phyloP scores from a whole-genome alignment of 2,797 vertebrate genomes.

The Chloroceryle inda region DNA sequence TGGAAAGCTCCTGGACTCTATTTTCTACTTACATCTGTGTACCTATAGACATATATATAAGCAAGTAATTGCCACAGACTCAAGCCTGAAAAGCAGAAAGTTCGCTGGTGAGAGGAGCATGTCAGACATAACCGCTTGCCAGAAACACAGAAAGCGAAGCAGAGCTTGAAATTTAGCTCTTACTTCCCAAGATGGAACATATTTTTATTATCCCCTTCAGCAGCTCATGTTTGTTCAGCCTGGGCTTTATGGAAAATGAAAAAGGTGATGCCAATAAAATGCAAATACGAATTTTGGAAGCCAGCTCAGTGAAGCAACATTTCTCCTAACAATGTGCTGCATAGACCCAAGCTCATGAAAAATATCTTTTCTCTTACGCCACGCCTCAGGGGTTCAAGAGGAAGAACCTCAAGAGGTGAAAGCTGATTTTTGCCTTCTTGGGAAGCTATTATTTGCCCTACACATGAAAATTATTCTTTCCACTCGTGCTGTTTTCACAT shows the following conservation, averaged over 20 bases:
- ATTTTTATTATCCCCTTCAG: neutral
- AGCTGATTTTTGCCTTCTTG: neutral
- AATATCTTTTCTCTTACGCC: rapidly evolving
- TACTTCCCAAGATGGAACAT: rapidly evolving
- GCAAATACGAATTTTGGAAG: neutral
- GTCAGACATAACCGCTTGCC: rapidly evolving
- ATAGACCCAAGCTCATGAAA: neutral
- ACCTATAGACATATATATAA: neutral
- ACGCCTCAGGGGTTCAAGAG: rapidly evolving
- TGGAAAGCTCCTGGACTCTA: neutral
- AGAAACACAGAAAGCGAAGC: neutral
- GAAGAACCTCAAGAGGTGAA: neutral
- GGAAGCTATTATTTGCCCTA: neutral
- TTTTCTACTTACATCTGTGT: neutral
- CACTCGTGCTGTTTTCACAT: neutral
- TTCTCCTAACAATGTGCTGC: neutral
- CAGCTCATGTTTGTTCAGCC: neutral
- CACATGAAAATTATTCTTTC: neutral
- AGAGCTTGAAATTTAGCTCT: constrained; percentile 53
- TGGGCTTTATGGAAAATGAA: neutral
- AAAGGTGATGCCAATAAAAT: neutral
- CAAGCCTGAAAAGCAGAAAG: neutral
- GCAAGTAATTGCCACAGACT: neutral
- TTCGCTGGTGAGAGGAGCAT: rapidly evolving
- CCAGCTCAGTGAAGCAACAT: neutral